phyloP scores from a whole-genome alignment of 2,797 vertebrate species.

The Paramormyrops hopkinsi region DNA sequence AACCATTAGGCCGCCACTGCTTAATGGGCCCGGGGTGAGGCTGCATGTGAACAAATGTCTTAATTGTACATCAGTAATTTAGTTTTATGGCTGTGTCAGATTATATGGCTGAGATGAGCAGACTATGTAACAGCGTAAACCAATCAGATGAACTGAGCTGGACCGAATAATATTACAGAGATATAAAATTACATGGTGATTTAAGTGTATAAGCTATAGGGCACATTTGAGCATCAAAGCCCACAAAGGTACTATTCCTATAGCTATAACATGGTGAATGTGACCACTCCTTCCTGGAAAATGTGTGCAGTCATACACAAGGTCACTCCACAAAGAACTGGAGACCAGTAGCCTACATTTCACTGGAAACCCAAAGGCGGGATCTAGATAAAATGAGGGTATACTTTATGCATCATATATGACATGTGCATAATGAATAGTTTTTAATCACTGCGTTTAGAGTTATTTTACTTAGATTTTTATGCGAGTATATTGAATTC shows the following conservation, averaged over 20 bases:
- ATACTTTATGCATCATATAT: background rate
- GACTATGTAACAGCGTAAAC: background rate
- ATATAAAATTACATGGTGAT: background rate
- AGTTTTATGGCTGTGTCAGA: background rate
- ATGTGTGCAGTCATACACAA: background rate
- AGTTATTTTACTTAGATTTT: background rate
- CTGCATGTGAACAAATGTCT: background rate
- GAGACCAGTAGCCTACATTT: background rate
- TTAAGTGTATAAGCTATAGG: background rate
- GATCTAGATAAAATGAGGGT: background rate
- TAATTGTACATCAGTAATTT: background rate
- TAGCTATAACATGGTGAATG: background rate
- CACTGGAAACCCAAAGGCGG: background rate
- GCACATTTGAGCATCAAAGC: background rate
- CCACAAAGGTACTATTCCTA: background rate
- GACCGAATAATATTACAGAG: background rate
- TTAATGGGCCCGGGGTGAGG: background rate
- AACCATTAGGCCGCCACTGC: background rate
- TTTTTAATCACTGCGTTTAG: background rate
- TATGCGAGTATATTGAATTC: background rate
- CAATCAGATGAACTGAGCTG: background rate
- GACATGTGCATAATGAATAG: background rate
- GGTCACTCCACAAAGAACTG: background rate
- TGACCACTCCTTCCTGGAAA: background rate
- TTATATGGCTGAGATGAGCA: background rate